Conservation (phyloP, 2,888 invertebrate species). For the Polyommatus icarus region DNA sequence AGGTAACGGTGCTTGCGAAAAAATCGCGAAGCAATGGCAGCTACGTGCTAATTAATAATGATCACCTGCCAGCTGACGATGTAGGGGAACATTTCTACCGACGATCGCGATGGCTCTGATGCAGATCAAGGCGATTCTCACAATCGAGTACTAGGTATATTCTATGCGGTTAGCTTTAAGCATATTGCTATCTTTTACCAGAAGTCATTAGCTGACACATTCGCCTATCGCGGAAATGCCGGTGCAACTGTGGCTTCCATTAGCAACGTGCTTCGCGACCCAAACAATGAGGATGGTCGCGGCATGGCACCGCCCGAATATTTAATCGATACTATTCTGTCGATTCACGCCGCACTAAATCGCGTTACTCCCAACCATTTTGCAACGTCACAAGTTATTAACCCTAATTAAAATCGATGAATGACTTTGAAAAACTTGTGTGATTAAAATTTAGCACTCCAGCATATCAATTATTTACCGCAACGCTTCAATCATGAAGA, state of each 20-base stretch:
- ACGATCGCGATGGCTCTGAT: conserved; percentile 25
- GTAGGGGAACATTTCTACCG: conserved; percentile 73
- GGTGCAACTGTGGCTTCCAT: conserved; percentile 65
- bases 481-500: not conserved
- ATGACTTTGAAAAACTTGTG: not conserved
- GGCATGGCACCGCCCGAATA: conserved; percentile 67
- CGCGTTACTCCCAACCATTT: conserved; percentile 24
- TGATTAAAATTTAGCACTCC: conserved; percentile 3
- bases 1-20: conserved; percentile 60
- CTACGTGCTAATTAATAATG: conserved; percentile 54
- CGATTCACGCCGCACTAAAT: conserved; percentile 45
- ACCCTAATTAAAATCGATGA: conserved; percentile 16
- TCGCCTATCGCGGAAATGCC: conserved; percentile 60
- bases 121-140: conserved; percentile 31
- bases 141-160: conserved; percentile 33
- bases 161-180: conserved; percentile 16
- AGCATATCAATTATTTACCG: not conserved
- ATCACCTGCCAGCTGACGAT: conserved; percentile 76
- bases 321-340: conserved; percentile 66
- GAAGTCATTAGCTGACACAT: conserved; percentile 57
- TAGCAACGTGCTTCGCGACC: conserved; percentile 69
- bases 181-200: not conserved
- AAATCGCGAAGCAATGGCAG: conserved; percentile 57
- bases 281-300: conserved; percentile 78
- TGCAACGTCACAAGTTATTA: conserved; percentile 13